phyloP scores from a whole-genome alignment of 1,140 invertebrate genomes.

The Nymphalis io region DNA sequence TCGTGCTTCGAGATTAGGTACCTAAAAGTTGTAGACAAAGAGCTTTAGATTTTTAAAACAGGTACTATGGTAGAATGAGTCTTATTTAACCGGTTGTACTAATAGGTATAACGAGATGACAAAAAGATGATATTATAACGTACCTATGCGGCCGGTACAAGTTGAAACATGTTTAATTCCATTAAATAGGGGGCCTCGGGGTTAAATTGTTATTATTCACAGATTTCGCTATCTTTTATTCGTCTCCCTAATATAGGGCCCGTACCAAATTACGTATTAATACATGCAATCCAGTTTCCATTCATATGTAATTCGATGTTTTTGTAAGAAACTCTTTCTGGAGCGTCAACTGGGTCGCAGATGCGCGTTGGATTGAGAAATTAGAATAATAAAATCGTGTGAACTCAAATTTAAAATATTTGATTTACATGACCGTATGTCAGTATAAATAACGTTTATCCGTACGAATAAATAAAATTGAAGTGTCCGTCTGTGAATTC shows the following conservation, averaged over 20 bases:
- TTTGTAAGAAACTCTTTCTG: slow-evolving; percentile 70
- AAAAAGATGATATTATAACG: slow-evolving; percentile 43
- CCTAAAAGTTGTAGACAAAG: slow-evolving; percentile 19
- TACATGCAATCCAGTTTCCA: slow-evolving; percentile 78
- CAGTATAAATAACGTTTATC: no score
- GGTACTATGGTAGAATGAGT: slow-evolving; percentile 10
- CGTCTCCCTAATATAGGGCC: slow-evolving; percentile 69
- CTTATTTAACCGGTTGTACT: slow-evolving; percentile 27
- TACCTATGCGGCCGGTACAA: slow-evolving; percentile 35
- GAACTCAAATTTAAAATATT: slow-evolving; percentile 49
- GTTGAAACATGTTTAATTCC: slow-evolving; percentile 39
- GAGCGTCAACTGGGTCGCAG: slow-evolving; percentile 75
- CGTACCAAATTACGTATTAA: slow-evolving; percentile 77
- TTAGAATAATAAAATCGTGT: slow-evolving; percentile 70
- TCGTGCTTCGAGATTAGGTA: not conserved
- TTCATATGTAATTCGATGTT: slow-evolving; percentile 76
- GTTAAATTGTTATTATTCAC: slow-evolving; percentile 51
- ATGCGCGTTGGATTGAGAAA: slow-evolving; percentile 74
- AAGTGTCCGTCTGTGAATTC: no score
- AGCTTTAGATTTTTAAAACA: slow-evolving; percentile 20
- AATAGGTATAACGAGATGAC: slow-evolving; percentile 39
- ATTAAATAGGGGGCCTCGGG: slow-evolving; percentile 39
- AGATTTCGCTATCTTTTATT: slow-evolving; percentile 72
- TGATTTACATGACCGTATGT: slow-evolving; percentile 22
- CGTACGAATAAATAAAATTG: no score